Base-by-base conservation (phyloP, 2,888 invertebrate genomes). In the Drosophila macrospina region DNA sequence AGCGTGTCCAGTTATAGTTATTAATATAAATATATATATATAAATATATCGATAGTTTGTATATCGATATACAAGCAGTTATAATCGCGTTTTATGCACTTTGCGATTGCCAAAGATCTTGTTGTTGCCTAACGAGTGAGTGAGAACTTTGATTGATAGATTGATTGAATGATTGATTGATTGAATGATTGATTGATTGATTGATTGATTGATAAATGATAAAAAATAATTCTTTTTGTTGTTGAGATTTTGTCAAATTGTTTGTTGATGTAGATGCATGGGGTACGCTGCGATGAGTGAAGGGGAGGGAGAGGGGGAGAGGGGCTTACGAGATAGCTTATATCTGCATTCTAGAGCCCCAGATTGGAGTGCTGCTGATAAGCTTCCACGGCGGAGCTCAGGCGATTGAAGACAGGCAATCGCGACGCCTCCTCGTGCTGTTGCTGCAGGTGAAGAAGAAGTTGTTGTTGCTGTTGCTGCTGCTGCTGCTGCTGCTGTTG, bases 401-500 rank as follows among this genome's bases (percentile, higher is more conserved):
- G 93, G 88, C 94, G 93, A 92, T 95, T 95, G 93, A 97, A 97
- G 34, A 97, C 96, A 44, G 97, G 97, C 91, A 97, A 94, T 85
- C 97, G 93, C 52, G 95, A 94, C 59, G 64, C 68, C 69, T 86
- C 84, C 68, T 87, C 84, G 26, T 78, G 74, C 4, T 76, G 75
- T 44, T 48, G 74, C 37, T 50, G 47, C n/a, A 65, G 20, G 20
- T 20, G 20, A 20, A 20, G 20, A 20, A 20, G 20, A 20, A 20
- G 52, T 2, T 50, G 52, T 2, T 37, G 37, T n/a, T 36, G 45
- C 50, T 67, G 62, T 52, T 75, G 68, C 69, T 78, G 61, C 69
- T 72, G 61, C 74, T 47, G 61, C 37, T 45, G 45, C 4, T 47
- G 67, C 55, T 68, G 68, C 66, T 74, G 70, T 3, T 64, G 65